phyloP scores from a whole-genome alignment of 2,888 invertebrate genomes.

The Lithosia quadra region DNA sequence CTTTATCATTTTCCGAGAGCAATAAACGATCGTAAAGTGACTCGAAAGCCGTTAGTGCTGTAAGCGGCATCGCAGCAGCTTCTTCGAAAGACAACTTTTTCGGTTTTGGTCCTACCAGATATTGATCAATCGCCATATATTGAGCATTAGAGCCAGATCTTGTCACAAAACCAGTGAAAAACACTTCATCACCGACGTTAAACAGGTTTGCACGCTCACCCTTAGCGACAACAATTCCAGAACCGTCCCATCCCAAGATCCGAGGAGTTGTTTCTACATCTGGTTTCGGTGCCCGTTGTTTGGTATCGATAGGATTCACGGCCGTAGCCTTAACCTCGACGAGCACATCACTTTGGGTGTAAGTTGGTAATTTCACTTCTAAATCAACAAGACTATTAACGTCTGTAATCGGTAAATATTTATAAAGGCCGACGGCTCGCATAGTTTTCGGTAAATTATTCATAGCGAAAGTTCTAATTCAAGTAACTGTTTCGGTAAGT shows the following conservation, averaged over 20 bases:
- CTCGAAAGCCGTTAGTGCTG: constrained; percentile 75
- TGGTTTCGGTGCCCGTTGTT: constrained; percentile 73
- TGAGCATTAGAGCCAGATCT: constrained; percentile 77
- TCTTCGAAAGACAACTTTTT: constrained; percentile 74
- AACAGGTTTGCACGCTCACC: constrained; percentile 64
- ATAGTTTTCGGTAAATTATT: constrained; percentile 70
- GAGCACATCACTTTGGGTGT: constrained; percentile 68
- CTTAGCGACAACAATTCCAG: constrained; percentile 72
- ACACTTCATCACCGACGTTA: constrained; percentile 76
- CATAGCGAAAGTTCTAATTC: constrained; percentile 22
- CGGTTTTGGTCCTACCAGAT: constrained; percentile 71
- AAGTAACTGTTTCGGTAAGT: neutral
- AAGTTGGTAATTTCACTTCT: constrained; percentile 66
- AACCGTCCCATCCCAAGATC: constrained; percentile 78
- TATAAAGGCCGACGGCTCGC: constrained; percentile 78
- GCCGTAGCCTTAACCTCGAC: constrained; percentile 77
- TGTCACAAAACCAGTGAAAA: constrained; percentile 72
- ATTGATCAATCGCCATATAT: constrained; percentile 72
- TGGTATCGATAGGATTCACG: constrained; percentile 79
- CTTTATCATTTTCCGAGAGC: constrained; percentile 72
- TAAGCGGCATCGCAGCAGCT: constrained; percentile 80
- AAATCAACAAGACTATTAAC: constrained; percentile 72
- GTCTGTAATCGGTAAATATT: constrained; percentile 76
- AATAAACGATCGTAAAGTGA: constrained; percentile 70
- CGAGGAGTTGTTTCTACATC: constrained; percentile 63